Evolutionary conservation across 2,113 vertebrate species (phyloP).

Genomic region (Thamnaconus septentrionalis): DNA sequence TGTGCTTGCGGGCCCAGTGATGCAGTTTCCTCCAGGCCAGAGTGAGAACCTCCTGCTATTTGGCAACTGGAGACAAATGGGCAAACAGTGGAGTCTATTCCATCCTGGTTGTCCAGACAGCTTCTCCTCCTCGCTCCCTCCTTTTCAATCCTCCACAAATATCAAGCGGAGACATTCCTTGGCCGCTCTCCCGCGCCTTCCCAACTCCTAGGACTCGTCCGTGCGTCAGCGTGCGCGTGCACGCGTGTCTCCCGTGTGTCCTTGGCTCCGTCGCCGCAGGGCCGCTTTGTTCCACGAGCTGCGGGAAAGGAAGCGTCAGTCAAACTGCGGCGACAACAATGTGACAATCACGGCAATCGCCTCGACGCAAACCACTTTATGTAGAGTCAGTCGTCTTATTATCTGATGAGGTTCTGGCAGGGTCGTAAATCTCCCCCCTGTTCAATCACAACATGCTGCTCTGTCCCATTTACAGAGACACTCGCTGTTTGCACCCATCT

Average conservation of each 20-base stretch:
- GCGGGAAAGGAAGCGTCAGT: conserved; percentile 25
- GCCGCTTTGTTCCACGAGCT: conserved; percentile 35
- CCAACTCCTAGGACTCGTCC: no score
- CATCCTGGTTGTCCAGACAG: conserved; percentile 4
- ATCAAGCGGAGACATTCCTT: conserved; percentile 7
- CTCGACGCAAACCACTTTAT: background rate
- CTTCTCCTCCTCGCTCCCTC: background rate
- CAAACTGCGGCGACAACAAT: conserved; percentile 12
- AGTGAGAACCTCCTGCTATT: no score
- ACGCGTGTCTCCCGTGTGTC: background rate
- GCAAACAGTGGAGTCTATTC: no score
- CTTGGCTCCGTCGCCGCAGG: conserved; percentile 12
- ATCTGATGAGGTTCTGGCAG: background rate
- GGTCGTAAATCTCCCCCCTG: conserved; percentile 28
- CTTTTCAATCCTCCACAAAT: conserved; percentile 20
- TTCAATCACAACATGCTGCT: conserved; percentile 23
- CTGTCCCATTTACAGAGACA: conserved; percentile 24
- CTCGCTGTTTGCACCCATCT: conserved; percentile 5
- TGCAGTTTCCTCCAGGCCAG: no score
- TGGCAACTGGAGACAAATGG: no score
- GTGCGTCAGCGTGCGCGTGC: conserved; percentile 24
- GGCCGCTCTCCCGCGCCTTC: no score
- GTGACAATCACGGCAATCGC: background rate
- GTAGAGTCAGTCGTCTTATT: conserved; percentile 19
- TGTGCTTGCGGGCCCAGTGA: no score